Percentiles rank a stretch among this genome's conserved stretches.
phyloP scores from a whole-genome alignment of 2,113 vertebrate species.

The Aptenodytes forsteri region DNA sequence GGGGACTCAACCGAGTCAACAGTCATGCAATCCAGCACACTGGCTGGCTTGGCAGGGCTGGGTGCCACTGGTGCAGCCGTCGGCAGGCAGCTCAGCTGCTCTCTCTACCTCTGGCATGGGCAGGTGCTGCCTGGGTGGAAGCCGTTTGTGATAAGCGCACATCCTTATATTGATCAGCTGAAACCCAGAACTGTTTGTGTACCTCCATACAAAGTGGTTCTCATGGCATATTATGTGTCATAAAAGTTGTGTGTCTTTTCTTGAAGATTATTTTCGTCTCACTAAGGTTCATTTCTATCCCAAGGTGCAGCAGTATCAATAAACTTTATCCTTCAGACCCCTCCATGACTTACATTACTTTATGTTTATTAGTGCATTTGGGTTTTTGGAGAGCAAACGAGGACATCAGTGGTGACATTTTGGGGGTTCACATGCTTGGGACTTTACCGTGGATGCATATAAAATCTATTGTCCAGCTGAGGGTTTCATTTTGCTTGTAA shows the following conservation, averaged over 20 bases:
- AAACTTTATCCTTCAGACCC: neutral
- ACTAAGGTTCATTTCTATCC: neutral
- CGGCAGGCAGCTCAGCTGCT: neutral
- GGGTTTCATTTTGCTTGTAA: neutral
- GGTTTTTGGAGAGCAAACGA: neutral
- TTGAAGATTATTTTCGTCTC: rapidly evolving
- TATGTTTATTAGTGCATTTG: neutral
- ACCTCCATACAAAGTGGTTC: neutral
- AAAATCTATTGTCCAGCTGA: neutral
- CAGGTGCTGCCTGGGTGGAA: neutral
- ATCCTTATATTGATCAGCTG: neutral
- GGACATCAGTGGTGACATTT: neutral
- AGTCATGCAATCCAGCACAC: neutral
- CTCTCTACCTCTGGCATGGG: neutral
- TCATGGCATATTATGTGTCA: neutral
- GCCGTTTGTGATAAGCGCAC: neutral
- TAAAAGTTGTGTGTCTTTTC: neutral
- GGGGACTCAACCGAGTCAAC: too few species aligned
- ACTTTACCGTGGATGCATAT: neutral
- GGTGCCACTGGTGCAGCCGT: rapidly evolving
- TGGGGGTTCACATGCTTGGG: neutral
- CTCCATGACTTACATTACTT: neutral
- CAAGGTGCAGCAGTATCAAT: neutral
- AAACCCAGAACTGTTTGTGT: neutral
- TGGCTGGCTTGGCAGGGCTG: rapidly evolving